Base-by-base conservation (phyloP, 2,888 invertebrate genomes). In the Xylota segnis region DNA sequence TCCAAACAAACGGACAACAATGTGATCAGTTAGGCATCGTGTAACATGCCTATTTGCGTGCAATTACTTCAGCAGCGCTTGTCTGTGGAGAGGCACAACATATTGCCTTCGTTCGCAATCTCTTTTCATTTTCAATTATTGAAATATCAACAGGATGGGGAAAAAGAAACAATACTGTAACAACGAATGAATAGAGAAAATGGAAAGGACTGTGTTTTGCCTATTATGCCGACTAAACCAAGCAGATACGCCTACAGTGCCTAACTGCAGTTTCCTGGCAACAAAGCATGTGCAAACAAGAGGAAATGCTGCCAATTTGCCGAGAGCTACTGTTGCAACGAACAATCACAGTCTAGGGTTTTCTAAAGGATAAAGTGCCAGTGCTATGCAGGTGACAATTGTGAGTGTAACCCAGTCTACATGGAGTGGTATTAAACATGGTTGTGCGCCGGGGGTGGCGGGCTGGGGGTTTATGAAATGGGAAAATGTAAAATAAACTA, bases 301-400 rank as follows among this genome's bases (percentile, higher is more conserved):
- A 66, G 84, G 75, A 84, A 84, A 71, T 79, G 50, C 70, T 79
- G 72, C 37, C 79, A 84, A 84, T 84, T 84, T 79, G 70, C 79
- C 65, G 37, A 65, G 45, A 79, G 70, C 70, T 52, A 14, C 58
- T 63, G 16, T 47, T 70, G 70, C 59, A 75, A 84, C 52, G 45
- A 83, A 79, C 74, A 83, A 63, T 79, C 52, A 50, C 2, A 34
- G 52, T 71, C 47, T 56, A 16, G 14, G 14, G 29, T 58, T 84
- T 37, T 52, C 43, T n/a, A 56, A 63, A 12, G 56, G 29, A 65
- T 71, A 61, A 71, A 78, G 70, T 63, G 63, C 40, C 34, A 45
- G 45, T 61, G 52, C 16, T 63, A 43, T 74, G 10, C 78, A 75
- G 78, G 83, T 68, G 72, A 59, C 56, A 65, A 65, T 75, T 59